Conservation (phyloP, 2,888 invertebrate species). For the Sylvicola fuscatus region DNA sequence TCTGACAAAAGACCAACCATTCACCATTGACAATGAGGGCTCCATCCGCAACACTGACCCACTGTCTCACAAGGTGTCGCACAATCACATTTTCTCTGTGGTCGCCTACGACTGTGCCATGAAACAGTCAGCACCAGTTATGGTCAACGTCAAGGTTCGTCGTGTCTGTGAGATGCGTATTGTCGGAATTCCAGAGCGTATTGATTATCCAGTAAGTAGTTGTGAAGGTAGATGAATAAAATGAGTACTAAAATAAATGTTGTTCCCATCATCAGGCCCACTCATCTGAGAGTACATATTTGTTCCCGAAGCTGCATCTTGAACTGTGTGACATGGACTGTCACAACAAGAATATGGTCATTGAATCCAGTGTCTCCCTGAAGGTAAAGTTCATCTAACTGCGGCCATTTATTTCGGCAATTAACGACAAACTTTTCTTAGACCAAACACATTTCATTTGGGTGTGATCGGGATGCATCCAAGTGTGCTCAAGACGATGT, state of each 20-base stretch:
- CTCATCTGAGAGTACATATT: slow-evolving; percentile 19
- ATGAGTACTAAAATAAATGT: no score
- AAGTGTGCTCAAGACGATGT: slow-evolving; percentile 18
- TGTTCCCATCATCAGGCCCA: slow-evolving; percentile 13
- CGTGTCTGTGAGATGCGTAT: slow-evolving; percentile 60
- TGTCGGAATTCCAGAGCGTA: slow-evolving; percentile 37
- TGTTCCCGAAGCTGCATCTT: slow-evolving; percentile 23
- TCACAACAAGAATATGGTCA: slow-evolving; percentile 18
- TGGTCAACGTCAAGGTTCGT: slow-evolving; percentile 90
- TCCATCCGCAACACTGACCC: slow-evolving; percentile 88
- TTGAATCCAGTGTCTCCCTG: slow-evolving; percentile 20
- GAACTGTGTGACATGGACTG: slow-evolving; percentile 27
- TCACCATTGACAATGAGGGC: slow-evolving; percentile 80
- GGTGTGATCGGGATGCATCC: slow-evolving; percentile 69
- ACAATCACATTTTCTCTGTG: slow-evolving; percentile 91
- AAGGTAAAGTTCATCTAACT: no score
- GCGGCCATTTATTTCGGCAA: no score
- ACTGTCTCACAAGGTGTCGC: slow-evolving; percentile 76
- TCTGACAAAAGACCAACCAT: slow-evolving; percentile 74
- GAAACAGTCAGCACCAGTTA: slow-evolving; percentile 80
- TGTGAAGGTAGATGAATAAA: neutral
- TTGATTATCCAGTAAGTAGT: slow-evolving; percentile 20
- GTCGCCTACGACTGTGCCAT: slow-evolving; percentile 96
- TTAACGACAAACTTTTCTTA: slow-evolving; percentile 5
- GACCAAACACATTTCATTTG: slow-evolving; percentile 69